Conservation (phyloP, 2,888 invertebrate species). For the Tromatobia lineatoria region DNA sequence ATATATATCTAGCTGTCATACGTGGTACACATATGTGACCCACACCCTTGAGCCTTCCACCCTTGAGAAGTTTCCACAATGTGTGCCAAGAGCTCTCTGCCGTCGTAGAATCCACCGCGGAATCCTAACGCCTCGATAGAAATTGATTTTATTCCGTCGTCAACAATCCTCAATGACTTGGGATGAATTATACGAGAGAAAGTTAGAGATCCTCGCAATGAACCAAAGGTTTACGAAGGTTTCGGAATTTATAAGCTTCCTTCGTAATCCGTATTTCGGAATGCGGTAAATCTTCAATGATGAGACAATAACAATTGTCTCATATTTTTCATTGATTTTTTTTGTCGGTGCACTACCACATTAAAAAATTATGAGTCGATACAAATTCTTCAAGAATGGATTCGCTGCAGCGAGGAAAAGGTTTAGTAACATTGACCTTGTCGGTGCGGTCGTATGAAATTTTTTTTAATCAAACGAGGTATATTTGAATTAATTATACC, state of each 20-base stretch:
- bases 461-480: too few relatives aligned
- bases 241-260: not conserved
- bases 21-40: slow-evolving; percentile 21
- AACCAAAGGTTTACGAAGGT: slow-evolving; percentile 9
- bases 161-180: slow-evolving; percentile 25
- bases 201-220: not conserved
- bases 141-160: slow-evolving; percentile 50
- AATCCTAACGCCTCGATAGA: slow-evolving; percentile 14
- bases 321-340: too few relatives aligned
- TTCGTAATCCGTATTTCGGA: not conserved
- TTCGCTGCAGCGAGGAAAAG: too few relatives aligned
- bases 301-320: not conserved
- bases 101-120: slow-evolving; percentile 1
- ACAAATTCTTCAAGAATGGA: too few relatives aligned
- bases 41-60: slow-evolving; percentile 22
- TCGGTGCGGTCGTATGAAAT: too few relatives aligned
- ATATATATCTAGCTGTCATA: slow-evolving; percentile 4
- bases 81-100: slow-evolving; percentile 23
- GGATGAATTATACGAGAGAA: slow-evolving; percentile 8
- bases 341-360: too few relatives aligned
- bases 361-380: too few relatives aligned
- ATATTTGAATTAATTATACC: too few relatives aligned
- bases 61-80: slow-evolving; percentile 28
- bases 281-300: not conserved
- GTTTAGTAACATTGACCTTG: too few relatives aligned